Conservation (phyloP, 2,797 vertebrate species). For the Delichon dasypus region DNA sequence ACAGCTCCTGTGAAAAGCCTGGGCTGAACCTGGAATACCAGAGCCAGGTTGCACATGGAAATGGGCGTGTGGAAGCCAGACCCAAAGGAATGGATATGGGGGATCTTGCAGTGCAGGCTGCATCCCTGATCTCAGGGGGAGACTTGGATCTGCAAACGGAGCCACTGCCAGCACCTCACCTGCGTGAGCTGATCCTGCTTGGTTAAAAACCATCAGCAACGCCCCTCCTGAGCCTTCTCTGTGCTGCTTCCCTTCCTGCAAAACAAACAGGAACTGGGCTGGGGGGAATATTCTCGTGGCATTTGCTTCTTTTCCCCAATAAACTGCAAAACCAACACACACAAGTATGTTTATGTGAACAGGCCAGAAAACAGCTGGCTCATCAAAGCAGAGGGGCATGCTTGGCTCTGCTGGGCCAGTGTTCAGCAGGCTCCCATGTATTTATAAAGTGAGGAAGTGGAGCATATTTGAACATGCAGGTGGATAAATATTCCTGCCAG, state of each 20-base stretch:
- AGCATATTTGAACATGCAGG: conserved; percentile 35
- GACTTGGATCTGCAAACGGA: neutral
- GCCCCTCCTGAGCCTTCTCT: neutral
- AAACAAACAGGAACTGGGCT: neutral
- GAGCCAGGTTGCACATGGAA: neutral
- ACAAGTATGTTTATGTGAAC: conserved; percentile 7
- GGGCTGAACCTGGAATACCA: neutral
- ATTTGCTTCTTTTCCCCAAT: conserved; percentile 14
- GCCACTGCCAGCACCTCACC: neutral
- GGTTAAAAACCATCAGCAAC: neutral
- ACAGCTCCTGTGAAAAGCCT: neutral
- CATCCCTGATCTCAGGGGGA: accelerated
- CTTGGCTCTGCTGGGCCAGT: neutral
- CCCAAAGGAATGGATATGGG: neutral
- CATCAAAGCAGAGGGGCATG: neutral
- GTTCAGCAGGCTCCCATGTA: neutral
- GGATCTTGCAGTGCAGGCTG: neutral
- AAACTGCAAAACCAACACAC: conserved; percentile 29
- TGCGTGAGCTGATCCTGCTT: neutral
- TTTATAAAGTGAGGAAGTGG: conserved; percentile 66
- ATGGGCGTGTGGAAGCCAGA: neutral
- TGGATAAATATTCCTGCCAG: conserved; percentile 60
- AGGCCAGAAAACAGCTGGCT: conserved; percentile 42
- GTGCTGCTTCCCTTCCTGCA: neutral
- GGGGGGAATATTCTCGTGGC: neutral